Conservation (phyloP, 1,140 invertebrate species). For the Papilio polyxenes region DNA sequence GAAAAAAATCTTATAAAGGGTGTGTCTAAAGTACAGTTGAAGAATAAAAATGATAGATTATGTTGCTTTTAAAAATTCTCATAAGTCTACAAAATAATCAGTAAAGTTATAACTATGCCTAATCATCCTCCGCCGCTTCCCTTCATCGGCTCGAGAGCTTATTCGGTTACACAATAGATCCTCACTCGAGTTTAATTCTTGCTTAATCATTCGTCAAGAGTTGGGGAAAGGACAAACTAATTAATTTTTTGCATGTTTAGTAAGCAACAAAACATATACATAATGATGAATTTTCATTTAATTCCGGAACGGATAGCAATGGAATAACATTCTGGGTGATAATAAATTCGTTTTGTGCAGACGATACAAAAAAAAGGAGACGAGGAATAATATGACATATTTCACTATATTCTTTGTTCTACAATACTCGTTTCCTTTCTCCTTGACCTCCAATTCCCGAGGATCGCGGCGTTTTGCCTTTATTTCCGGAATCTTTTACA, state of each 20-base stretch:
- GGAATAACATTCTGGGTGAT: neutral
- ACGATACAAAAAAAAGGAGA: neutral
- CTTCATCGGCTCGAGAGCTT: neutral
- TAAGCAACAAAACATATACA: neutral
- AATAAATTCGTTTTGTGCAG: neutral
- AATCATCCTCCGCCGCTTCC: neutral
- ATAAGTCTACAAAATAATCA: neutral
- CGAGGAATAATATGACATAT: neutral
- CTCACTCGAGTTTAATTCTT: neutral
- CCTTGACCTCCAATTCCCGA: conserved; percentile 1
- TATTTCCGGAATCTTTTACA: conserved; percentile 19
- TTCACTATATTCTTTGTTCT: conserved; percentile 4
- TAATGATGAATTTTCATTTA: no score
- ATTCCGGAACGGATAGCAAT: neutral
- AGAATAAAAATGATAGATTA: neutral
- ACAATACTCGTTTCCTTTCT: conserved; percentile 1
- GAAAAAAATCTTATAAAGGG: neutral
- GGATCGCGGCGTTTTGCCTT: conserved; percentile 17
- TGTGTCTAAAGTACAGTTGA: neutral
- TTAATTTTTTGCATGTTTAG: neutral
- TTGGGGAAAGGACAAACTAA: neutral
- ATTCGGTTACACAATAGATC: neutral
- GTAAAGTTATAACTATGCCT: neutral
- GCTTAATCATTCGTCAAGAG: neutral
- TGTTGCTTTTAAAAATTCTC: neutral